These are phyloP conservation scores for Tinea trinotella DNA, from an alignment of 2,888 invertebrate genomes.

Conservation along the genomic window DNA sequence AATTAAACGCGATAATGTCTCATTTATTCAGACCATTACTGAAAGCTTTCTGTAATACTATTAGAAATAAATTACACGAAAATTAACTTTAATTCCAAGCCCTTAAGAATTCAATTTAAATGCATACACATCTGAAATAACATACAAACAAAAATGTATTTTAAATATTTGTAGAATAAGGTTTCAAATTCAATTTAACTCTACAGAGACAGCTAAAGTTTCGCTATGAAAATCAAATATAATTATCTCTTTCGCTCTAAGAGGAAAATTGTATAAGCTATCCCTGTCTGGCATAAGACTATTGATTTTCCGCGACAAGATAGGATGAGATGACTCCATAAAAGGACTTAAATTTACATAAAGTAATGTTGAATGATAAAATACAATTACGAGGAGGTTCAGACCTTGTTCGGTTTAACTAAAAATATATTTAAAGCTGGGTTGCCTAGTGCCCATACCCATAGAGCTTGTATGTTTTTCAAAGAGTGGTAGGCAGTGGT, in stretches of 20 bases:
- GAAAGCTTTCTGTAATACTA: neutral
- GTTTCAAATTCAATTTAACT: neutral
- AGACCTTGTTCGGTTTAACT: no score
- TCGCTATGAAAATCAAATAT: neutral
- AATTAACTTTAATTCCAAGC: neutral
- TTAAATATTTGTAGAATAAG: neutral
- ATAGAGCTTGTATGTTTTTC: no score
- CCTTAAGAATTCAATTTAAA: neutral
- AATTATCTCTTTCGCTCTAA: neutral
- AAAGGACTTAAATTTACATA: slow-evolving; percentile 14
- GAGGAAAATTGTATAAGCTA: neutral
- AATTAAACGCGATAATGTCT: slow-evolving; percentile 12
- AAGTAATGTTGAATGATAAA: no score
- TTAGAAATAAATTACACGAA: neutral
- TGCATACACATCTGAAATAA: neutral
- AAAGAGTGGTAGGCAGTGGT: no score
- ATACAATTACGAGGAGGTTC: no score
- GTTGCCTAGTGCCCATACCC: no score
- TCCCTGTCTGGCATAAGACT: neutral
- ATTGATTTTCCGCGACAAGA: slow-evolving; percentile 7
- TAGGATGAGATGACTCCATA: neutral
- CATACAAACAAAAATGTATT: neutral
- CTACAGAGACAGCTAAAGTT: neutral
- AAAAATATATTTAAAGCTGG: no score
- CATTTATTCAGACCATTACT: neutral